These are phyloP conservation scores for Calameuta idolon DNA, from an alignment of 2,888 invertebrate species.

Conservation along the genomic window DNA sequence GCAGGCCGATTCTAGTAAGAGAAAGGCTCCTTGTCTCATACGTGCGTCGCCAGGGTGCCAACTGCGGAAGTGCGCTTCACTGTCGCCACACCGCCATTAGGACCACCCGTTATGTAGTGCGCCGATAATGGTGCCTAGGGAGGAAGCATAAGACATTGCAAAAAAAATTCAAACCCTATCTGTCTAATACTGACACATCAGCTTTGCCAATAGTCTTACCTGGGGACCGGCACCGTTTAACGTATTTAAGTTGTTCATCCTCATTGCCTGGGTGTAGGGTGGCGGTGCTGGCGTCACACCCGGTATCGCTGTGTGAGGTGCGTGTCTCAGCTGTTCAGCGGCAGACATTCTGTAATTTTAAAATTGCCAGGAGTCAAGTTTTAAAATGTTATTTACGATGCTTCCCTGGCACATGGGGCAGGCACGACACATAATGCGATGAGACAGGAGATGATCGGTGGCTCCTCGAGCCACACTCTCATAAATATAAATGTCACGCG, in stretches of 20 bases:
- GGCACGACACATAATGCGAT: not conserved
- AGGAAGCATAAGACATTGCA: not conserved
- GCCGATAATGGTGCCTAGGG: slow-evolving; percentile 61
- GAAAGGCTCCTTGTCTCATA: slow-evolving; percentile 67
- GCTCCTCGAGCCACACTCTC: not conserved
- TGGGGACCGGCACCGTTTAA: slow-evolving; percentile 70
- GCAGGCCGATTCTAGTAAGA: slow-evolving; percentile 55
- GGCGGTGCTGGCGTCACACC: slow-evolving; percentile 86
- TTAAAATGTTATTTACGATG: not conserved
- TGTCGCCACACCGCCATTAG: slow-evolving; percentile 71
- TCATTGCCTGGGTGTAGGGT: slow-evolving; percentile 73
- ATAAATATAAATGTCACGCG: not conserved
- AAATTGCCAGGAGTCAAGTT: slow-evolving; percentile 37
- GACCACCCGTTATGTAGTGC: slow-evolving; percentile 65
- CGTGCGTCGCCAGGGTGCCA: slow-evolving; percentile 76
- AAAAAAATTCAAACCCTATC: not conserved
- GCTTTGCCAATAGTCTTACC: slow-evolving; percentile 51
- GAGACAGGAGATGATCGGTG: not conserved
- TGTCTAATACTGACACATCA: too few species aligned
- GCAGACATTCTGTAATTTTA: slow-evolving; percentile 70
- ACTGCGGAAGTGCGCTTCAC: slow-evolving; percentile 70
- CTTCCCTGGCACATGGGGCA: not conserved
- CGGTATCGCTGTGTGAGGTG: slow-evolving; percentile 72
- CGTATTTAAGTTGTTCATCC: slow-evolving; percentile 68
- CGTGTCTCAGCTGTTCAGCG: slow-evolving; percentile 73